phyloP scores from a whole-genome alignment of 2,113 vertebrate species.

The Sus scrofa region T2T-Sscrofa CM000820.6:21480501-21481000 shows the following conservation, averaged over 20 bases:
- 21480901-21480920: not conserved
- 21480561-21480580: not conserved
- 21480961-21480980: not conserved
- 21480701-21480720: not conserved
- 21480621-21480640: not conserved
- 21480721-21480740: not conserved
- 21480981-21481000: not conserved
- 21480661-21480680: not conserved
- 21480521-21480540: constrained; percentile 21
- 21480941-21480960: not conserved
- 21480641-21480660: not conserved
- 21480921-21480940: not conserved
- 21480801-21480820: not conserved
- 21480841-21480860: not conserved
- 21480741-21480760: not conserved
- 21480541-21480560: not conserved
- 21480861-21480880: not conserved
- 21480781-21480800: constrained; percentile 8
- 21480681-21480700: constrained; percentile 8
- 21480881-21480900: not conserved
- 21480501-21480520: not conserved
- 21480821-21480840: not conserved
- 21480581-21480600: not conserved
- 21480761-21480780: not conserved
- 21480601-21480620: not conserved